Evolutionary conservation across 2,113 vertebrate genomes (phyloP), one percentile per base, ranked within the genome.

Genomic region (Nibea coibor): DNA sequence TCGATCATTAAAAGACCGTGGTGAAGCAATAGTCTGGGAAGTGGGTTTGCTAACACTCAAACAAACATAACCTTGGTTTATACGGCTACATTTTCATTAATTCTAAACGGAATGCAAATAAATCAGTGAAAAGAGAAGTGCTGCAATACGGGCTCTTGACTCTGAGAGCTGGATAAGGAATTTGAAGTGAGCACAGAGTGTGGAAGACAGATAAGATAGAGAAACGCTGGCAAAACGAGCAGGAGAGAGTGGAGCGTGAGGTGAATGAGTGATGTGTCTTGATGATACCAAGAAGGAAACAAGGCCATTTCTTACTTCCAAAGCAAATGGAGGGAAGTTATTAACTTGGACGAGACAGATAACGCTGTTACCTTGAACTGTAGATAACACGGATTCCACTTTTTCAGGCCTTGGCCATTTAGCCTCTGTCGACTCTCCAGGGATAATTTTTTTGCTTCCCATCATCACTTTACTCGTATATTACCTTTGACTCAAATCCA

Each of bases 41-140:
- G 70, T 28, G 35, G 71, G 62, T 80, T 77, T 75, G 83, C 86
- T 81, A 91, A 87, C 79, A 64, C 85, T 89, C 87, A 88, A 89
- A 87, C 92, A 91, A 92, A 92, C 84, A 93, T 82, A 91, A 89
- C 90, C 90, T 82, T 63, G 82, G 87, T 87, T 92, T 88, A 87
- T 89, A 83, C 85, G 12, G 75, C 83, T 74, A 73, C 83, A 80
- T 72, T 92, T 89, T 84, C 89, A 93, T 88, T 85, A 87, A 87
- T 90, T 83, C 84, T 84, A 61, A 91, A 85, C 69, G 79, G 71
- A 90, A 87, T 79, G 82, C 91, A 92, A 90, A 91, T 83, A 93
- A 92, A 92, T 89, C 82, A 87, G 78, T 88, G 88, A 83, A 90
- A 87, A 85, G 81, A 64, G 83, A 89, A 89, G 92, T 86, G 85